Conservation (phyloP, 2,113 vertebrate species). For the Loxodonta africana region DNA sequence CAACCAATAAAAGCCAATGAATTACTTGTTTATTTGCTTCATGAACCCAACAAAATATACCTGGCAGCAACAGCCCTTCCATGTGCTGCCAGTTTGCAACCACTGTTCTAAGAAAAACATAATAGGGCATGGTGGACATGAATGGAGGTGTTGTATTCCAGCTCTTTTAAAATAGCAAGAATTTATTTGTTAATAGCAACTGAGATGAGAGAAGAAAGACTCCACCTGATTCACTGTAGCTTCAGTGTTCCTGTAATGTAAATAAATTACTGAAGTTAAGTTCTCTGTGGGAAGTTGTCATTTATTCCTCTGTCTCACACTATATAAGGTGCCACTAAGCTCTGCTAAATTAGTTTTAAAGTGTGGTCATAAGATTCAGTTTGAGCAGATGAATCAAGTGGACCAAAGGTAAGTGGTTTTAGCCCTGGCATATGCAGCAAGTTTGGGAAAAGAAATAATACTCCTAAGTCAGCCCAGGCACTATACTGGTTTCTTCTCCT, state of each 20-base stretch:
- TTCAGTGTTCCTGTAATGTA: background rate
- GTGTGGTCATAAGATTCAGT: background rate
- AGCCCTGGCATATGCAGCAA: conserved; percentile 2
- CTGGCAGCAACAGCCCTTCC: background rate
- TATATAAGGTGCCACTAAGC: background rate
- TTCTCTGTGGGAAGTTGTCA: background rate
- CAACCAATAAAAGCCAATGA: background rate
- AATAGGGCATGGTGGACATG: background rate
- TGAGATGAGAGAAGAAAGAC: background rate
- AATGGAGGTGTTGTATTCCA: background rate
- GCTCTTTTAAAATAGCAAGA: background rate
- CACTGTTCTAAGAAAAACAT: background rate
- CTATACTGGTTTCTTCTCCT: background rate
- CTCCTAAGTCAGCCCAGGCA: background rate
- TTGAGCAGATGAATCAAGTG: background rate
- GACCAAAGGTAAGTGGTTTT: background rate
- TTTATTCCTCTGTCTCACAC: background rate
- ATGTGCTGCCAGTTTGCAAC: background rate
- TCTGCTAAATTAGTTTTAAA: conserved; percentile 48
- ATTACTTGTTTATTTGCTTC: background rate
- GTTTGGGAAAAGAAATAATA: background rate
- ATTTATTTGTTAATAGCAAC: background rate
- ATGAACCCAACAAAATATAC: background rate
- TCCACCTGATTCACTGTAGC: background rate
- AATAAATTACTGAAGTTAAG: conserved; percentile 32